Evolutionary conservation across 2,113 vertebrate species (phyloP).

Genomic region (Zosterops japonicus): DNA sequence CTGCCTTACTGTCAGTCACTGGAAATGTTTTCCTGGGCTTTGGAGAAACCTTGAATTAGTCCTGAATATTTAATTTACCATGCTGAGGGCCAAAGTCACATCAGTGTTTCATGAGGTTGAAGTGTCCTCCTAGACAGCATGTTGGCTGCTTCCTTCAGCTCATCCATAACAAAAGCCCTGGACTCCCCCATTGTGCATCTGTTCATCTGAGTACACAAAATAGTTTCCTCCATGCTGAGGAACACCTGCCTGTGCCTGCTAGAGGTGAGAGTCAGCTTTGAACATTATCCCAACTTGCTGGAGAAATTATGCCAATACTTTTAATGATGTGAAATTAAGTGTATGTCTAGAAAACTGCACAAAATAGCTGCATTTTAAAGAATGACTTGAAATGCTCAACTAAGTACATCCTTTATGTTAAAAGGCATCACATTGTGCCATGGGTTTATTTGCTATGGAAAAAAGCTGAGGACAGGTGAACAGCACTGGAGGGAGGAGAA

Average conservation of each 20-base stretch:
- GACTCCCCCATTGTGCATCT: neutral
- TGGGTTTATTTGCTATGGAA: neutral
- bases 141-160: constrained; percentile 5
- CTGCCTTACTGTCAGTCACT: neutral
- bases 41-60: neutral
- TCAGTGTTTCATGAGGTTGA: neutral
- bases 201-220: constrained; percentile 21
- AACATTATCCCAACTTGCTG: neutral
- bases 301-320: neutral
- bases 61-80: neutral
- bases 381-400: neutral
- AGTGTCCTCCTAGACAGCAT: neutral
- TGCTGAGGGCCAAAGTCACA: constrained; percentile 2
- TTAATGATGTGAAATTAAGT: neutral
- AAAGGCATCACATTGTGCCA: neutral
- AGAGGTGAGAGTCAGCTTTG: neutral
- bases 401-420: neutral
- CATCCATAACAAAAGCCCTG: neutral
- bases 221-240: neutral
- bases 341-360: neutral
- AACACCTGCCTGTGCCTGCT: constrained; percentile 35
- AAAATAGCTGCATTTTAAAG: neutral
- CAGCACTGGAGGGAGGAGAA: neutral
- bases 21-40: neutral
- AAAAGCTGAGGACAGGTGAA: neutral